These are phyloP conservation scores for Psittacula echo DNA, from an alignment of 2,797 vertebrate species.

Conservation along the genomic window DNA sequence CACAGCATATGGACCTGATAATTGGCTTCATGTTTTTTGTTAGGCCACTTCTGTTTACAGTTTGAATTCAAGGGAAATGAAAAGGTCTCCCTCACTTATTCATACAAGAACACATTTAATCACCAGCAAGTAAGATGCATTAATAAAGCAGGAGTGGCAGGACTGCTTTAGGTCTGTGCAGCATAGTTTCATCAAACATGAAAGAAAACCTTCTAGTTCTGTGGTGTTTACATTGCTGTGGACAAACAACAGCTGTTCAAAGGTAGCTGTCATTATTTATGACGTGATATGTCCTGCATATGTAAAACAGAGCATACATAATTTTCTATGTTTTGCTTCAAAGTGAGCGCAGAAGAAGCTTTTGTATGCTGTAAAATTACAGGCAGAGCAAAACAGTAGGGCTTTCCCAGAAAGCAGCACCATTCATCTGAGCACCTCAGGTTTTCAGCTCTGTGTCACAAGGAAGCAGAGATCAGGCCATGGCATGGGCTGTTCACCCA, in stretches of 20 bases:
- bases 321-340: background rate
- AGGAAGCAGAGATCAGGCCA: background rate
- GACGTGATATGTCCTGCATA: background rate
- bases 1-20: background rate
- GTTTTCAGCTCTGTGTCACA: background rate
- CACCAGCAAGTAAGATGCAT: background rate
- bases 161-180: background rate
- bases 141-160: background rate
- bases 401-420: background rate
- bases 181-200: background rate
- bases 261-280: background rate
- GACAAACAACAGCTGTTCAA: background rate
- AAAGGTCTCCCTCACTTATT: conserved; percentile 8
- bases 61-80: conserved; percentile 34
- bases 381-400: background rate
- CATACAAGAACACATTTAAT: conserved; percentile 19
- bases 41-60: conserved; percentile 13
- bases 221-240: background rate
- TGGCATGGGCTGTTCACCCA: fast-evolving
- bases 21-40: background rate
- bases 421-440: background rate
- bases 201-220: background rate
- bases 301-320: background rate
- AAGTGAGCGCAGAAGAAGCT: background rate
- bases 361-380: background rate